These are phyloP conservation scores for Clupea harengus DNA, from an alignment of 2,113 vertebrate species.

Conservation along the genomic window DNA sequence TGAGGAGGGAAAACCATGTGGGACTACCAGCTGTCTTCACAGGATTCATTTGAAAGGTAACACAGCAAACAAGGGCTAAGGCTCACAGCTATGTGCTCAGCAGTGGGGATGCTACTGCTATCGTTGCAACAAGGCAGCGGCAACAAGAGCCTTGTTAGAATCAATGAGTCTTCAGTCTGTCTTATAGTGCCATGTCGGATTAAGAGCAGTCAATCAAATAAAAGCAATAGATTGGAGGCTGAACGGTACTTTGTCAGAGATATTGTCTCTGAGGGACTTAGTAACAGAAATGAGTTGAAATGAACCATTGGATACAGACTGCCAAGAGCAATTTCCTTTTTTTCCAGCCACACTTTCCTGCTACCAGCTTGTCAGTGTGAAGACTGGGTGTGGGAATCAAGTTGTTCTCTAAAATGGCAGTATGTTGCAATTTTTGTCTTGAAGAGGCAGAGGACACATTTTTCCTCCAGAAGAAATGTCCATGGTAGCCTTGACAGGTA, in stretches of 20 bases:
- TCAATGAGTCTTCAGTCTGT: slow-evolving; percentile 1
- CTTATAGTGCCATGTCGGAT: background rate
- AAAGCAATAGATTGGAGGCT: background rate
- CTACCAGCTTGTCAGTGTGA: background rate
- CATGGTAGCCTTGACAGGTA: slow-evolving; percentile 61
- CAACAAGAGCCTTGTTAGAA: slow-evolving; percentile 34
- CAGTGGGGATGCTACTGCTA: background rate
- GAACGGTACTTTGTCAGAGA: background rate
- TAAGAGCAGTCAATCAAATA: background rate
- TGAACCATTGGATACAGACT: background rate
- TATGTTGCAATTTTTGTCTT: background rate
- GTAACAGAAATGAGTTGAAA: background rate
- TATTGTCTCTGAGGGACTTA: background rate
- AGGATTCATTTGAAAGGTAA: slow-evolving; percentile 62
- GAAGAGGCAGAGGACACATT: background rate
- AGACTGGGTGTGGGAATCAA: background rate
- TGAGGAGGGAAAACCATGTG: slow-evolving; percentile 45
- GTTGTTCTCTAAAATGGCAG: background rate
- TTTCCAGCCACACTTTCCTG: background rate
- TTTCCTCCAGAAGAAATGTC: slow-evolving; percentile 3
- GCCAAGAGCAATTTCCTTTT: background rate
- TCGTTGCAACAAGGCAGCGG: background rate
- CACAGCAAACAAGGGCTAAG: slow-evolving; percentile 32
- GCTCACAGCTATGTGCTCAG: background rate
- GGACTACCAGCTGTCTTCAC: slow-evolving; percentile 64